A percentile compares a stretch with the other conserved stretches of the same genome.
These are phyloP conservation scores for Nezara viridula DNA, from an alignment of 2,888 invertebrate species.

Conservation along the genomic window DNA sequence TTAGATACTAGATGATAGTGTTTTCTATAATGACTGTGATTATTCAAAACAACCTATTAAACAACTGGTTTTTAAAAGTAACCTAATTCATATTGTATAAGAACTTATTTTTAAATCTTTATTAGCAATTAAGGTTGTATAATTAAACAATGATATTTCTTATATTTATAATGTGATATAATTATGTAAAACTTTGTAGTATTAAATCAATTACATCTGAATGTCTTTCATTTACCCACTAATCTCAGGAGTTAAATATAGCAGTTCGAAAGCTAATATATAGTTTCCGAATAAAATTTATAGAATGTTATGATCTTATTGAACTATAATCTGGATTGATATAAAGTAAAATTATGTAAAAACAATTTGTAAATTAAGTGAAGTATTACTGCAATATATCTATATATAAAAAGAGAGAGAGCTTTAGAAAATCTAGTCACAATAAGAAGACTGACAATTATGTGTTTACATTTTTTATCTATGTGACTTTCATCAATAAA, in stretches of 20 bases:
- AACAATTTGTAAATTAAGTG: background rate
- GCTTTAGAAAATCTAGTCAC: conserved; percentile 35
- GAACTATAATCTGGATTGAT: background rate
- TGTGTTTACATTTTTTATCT: conserved; percentile 30
- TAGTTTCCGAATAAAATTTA: background rate
- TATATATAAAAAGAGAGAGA: background rate
- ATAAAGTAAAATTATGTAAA: background rate
- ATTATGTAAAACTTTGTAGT: conserved; percentile 51
- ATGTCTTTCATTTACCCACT: conserved; percentile 55
- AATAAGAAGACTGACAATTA: conserved; percentile 39
- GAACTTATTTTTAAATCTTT: conserved; percentile 7
- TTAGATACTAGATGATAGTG: conserved; percentile 42
- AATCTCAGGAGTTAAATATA: conserved; percentile 47
- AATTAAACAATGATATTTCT: conserved; percentile 51
- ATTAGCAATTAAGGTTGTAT: conserved; percentile 15
- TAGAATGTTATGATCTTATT: background rate
- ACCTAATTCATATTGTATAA: conserved; percentile 9
- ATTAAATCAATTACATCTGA: conserved; percentile 55
- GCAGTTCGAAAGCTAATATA: background rate
- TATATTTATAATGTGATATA: conserved; percentile 58
- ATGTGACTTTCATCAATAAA: conserved; percentile 48
- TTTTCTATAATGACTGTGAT: conserved; percentile 64
- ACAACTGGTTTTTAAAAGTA: background rate
- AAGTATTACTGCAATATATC: background rate
- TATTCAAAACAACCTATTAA: conserved; percentile 58